Percentiles rank a stretch among this genome's conserved stretches.
Conservation (phyloP, 2,797 vertebrate species). For the Trichosurus vulpecula region DNA sequence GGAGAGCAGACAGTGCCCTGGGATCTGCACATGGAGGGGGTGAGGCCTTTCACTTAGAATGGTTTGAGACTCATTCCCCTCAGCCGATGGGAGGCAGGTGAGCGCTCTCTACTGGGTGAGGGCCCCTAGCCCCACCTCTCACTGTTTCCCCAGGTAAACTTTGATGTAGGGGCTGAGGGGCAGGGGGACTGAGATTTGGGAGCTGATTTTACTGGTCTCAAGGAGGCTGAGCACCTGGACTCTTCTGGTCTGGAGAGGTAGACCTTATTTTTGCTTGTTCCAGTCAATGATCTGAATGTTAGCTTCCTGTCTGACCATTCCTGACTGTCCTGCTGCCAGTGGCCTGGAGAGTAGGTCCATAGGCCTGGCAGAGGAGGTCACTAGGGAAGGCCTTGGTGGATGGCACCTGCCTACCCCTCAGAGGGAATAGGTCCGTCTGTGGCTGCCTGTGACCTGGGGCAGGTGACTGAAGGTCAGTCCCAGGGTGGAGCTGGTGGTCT, state of each 20-base stretch:
- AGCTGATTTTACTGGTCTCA: background rate
- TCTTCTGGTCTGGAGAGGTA: background rate
- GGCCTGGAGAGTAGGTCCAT: background rate
- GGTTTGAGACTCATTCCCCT: background rate
- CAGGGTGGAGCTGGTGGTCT: background rate
- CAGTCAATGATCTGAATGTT: background rate
- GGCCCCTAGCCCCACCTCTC: no score
- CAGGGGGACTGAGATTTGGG: background rate
- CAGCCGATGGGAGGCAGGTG: background rate
- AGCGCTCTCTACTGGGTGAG: background rate
- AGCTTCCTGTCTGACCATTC: background rate
- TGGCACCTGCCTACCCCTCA: background rate
- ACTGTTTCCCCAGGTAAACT: background rate
- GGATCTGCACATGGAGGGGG: no score
- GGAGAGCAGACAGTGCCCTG: background rate
- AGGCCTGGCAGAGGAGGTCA: background rate
- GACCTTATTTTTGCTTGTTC: background rate
- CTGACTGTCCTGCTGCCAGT: background rate
- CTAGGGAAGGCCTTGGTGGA: background rate
- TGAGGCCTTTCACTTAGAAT: background rate
- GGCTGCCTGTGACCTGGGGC: background rate
- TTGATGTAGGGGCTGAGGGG: background rate
- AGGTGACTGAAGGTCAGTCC: background rate
- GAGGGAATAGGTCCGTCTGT: no score
- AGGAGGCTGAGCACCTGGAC: background rate